Evolutionary conservation across 2,797 vertebrate species (phyloP), one percentile per base, ranked within the genome.

Genomic region (Gambelia wislizenii): DNA sequence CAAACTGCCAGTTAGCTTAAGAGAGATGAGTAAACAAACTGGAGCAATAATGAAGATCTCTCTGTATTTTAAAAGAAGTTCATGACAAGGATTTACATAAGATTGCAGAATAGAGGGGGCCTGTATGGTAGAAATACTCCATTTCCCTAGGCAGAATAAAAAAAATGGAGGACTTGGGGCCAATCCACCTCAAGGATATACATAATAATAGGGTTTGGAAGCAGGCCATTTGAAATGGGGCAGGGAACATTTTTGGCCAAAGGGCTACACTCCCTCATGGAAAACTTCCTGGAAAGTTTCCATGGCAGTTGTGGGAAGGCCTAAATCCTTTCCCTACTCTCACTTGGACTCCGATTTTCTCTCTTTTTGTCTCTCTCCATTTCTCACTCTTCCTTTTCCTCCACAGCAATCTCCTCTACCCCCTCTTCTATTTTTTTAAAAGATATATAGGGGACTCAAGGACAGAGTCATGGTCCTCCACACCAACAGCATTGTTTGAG

Each of bases 1-100:
- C 80, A 87, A 44, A 49, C 10, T 3, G 0, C 0, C 44, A 74
- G 33, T 49, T 7, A 69, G 52, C 0, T 0, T 75, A 44, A 75
- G 27, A 64, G 54, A 64, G 39, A 7, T 49, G 47, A 54, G 8
- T 61, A 75, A 64, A 44, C 67, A 72, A 70, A 16, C 16, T 56
- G 13, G 36, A 52, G 82, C n/a, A 85, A 20, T 33, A 85, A 75
- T 54, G 18, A 61, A 44, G 44, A 44, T 88, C 69, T 88, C 70
- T 9, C 33, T 18, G 9, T 30, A 36, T 70, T 86, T 77, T 86
- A 56, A 16, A 42, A 36, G 30, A 13, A 49, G 56, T 3, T 18
- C 33, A 18, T 61, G 25, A 83, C 52, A 30, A 75, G 52, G n/a
- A 12, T 80, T 54, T 69, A 54, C 33, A 39, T 69, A 44, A 47